phyloP scores from a whole-genome alignment of 2,888 invertebrate genomes.

The Chironomus riparius region DNA sequence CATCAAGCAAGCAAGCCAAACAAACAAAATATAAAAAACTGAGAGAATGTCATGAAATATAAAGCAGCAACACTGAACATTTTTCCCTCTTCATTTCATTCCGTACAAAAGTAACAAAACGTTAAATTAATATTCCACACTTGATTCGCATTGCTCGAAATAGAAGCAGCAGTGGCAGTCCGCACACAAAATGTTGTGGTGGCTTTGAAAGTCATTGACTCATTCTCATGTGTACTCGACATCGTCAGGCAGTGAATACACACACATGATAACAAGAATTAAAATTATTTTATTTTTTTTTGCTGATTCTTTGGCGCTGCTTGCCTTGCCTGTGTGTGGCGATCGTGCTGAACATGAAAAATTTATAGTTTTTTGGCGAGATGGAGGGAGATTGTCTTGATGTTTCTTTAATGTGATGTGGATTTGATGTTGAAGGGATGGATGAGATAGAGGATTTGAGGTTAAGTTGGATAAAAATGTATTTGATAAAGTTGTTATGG shows the following conservation, averaged over 20 bases:
- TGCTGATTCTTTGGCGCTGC: no score
- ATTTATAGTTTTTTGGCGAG: no score
- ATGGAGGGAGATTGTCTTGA: not conserved
- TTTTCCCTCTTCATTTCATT: not conserved
- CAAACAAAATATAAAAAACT: no score
- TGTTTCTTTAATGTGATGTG: not conserved
- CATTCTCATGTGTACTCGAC: not conserved
- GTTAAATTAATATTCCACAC: not conserved
- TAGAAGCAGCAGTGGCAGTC: not conserved
- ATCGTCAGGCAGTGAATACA: no score
- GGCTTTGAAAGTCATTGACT: not conserved
- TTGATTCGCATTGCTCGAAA: not conserved
- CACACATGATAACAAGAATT: not conserved
- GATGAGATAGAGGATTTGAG: no score
- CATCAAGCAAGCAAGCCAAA: no score
- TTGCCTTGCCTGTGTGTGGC: no score
- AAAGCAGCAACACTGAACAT: no score
- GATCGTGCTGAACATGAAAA: no score
- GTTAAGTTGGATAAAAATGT: no score
- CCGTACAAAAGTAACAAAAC: not conserved
- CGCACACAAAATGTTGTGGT: not conserved
- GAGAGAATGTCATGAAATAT: no score
- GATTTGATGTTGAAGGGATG: not conserved
- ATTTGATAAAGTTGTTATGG: no score
- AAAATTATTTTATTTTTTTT: not conserved